Evolutionary conservation across 2,888 invertebrate genomes (phyloP).

Genomic region (Ariolimax columbianus): DNA sequence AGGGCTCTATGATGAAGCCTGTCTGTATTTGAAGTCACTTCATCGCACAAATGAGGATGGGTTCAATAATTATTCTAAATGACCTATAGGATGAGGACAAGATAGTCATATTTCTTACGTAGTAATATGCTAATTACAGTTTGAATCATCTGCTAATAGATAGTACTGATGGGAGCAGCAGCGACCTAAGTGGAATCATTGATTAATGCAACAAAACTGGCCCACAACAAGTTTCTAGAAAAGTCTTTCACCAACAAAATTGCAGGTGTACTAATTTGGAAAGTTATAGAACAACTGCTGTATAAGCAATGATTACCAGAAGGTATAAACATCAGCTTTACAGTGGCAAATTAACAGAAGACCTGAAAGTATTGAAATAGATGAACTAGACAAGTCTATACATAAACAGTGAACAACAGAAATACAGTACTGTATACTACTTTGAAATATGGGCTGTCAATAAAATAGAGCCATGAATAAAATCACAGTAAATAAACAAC

Average conservation of each 20-base stretch:
- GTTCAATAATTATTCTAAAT: constrained; percentile 27
- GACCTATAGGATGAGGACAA: constrained; percentile 31
- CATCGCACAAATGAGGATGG: neutral
- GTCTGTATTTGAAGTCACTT: neutral
- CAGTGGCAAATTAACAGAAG: neutral
- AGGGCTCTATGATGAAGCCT: neutral
- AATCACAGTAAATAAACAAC: too few relatives aligned
- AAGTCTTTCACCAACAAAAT: neutral
- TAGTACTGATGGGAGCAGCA: neutral
- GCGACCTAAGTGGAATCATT: neutral
- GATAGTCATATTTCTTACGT: constrained; percentile 12
- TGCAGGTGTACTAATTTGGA: too few relatives aligned
- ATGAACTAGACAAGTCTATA: too few relatives aligned
- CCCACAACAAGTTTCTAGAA: neutral
- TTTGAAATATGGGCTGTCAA: too few relatives aligned
- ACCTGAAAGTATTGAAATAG: neutral
- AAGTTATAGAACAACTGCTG: neutral
- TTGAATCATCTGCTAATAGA: neutral
- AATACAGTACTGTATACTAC: too few relatives aligned
- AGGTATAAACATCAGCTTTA: neutral
- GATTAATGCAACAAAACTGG: neutral
- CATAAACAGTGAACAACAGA: too few relatives aligned
- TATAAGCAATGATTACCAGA: neutral
- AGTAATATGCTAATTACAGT: neutral
- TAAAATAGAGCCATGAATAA: too few relatives aligned